phyloP scores from a whole-genome alignment of 2,888 invertebrate genomes.

The Melikaiella ostensackeni region DNA sequence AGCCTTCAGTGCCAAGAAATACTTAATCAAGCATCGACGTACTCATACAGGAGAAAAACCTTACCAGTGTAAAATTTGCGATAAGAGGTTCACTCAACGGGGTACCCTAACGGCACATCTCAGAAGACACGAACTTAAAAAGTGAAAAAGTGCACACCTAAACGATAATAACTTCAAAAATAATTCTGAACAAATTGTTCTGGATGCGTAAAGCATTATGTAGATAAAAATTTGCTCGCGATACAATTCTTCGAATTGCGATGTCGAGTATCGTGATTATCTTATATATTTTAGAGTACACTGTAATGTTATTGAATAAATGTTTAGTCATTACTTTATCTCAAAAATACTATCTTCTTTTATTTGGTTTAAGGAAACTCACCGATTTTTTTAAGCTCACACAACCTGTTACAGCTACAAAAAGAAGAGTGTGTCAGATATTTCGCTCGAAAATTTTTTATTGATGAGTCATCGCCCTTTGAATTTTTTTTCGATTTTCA shows the following conservation, averaged over 20 bases:
- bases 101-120: constrained; percentile 71
- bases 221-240: background rate
- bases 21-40: constrained; percentile 64
- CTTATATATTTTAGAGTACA: background rate
- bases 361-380: background rate
- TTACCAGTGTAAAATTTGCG: constrained; percentile 70
- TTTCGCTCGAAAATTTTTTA: too few relatives aligned
- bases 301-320: background rate
- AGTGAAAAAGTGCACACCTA: background rate
- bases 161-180: too few relatives aligned
- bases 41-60: constrained; percentile 68
- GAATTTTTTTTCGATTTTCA: too few relatives aligned
- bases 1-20: constrained; percentile 63
- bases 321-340: background rate
- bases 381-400: too few relatives aligned
- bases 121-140: constrained; percentile 51
- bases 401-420: too few relatives aligned
- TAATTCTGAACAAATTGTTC: too few relatives aligned
- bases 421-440: too few relatives aligned
- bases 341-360: background rate
- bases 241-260: background rate
- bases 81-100: constrained; percentile 70
- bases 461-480: too few relatives aligned
- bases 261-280: background rate
- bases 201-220: background rate